These are phyloP conservation scores for Torymus auratus DNA, from an alignment of 2,888 invertebrate species.

Conservation along the genomic window DNA sequence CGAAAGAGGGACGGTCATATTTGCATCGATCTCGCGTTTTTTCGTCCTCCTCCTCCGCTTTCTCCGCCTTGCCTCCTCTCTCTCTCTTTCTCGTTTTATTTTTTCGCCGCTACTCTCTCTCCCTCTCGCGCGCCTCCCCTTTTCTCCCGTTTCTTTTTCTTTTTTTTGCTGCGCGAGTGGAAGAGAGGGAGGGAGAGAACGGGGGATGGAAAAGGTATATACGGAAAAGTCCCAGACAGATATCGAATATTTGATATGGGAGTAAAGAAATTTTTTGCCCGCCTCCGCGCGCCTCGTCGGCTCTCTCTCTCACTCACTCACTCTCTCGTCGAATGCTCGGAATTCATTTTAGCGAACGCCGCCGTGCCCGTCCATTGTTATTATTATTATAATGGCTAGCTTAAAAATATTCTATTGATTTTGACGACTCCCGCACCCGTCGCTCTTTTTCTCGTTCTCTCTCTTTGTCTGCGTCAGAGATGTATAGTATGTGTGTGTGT, in stretches of 20 bases:
- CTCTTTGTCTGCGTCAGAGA: too few species aligned
- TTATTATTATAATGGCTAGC: constrained; percentile 36
- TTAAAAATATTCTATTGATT: constrained; percentile 56
- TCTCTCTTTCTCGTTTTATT: background rate
- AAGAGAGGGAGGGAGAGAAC: background rate
- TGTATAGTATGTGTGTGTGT: too few species aligned
- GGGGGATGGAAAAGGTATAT: constrained; percentile 4
- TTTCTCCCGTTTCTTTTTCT: constrained; percentile 8
- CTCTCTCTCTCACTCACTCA: background rate
- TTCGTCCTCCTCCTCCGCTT: constrained; percentile 20
- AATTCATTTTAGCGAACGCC: constrained; percentile 48
- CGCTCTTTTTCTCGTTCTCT: background rate
- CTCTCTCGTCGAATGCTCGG: constrained; percentile 21
- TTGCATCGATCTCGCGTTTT: constrained; percentile 51
- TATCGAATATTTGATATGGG: constrained; percentile 57
- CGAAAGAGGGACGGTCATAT: constrained; percentile 37
- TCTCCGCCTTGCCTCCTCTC: constrained; percentile 5
- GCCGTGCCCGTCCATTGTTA: constrained; percentile 17
- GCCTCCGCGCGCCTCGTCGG: background rate
- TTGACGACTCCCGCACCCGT: constrained; percentile 5
- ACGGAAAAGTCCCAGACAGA: constrained; percentile 57
- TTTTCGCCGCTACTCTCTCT: constrained; percentile 11
- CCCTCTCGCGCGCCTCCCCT: background rate
- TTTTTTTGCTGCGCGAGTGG: constrained; percentile 34
- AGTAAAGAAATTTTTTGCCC: constrained; percentile 55